phyloP scores from a whole-genome alignment of 2,888 invertebrate species.

The Leptinotarsa haldemani region DNA sequence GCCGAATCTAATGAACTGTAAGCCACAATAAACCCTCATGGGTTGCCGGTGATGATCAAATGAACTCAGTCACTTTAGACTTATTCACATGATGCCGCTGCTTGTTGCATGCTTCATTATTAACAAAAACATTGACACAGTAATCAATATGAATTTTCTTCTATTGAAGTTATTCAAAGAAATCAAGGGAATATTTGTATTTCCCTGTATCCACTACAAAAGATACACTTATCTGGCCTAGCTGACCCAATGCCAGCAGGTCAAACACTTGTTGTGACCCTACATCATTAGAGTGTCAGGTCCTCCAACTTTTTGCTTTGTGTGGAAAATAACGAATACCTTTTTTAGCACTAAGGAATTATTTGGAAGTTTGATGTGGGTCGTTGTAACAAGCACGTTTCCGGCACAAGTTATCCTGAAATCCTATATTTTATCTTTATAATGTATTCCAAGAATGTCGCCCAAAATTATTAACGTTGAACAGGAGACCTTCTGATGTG shows the following conservation, averaged over 20 bases:
- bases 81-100: too few species aligned
- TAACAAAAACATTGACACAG: too few species aligned
- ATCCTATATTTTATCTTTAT: conserved; percentile 35
- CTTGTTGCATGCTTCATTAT: too few species aligned
- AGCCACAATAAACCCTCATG: too few species aligned
- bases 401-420: conserved; percentile 41
- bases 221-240: conserved; percentile 1
- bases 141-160: too few species aligned
- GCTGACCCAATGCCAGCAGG: conserved; percentile 6
- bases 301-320: conserved; percentile 40
- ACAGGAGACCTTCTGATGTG: neutral
- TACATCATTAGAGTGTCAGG: conserved; percentile 35
- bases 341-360: conserved; percentile 40
- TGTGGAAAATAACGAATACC: conserved; percentile 40
- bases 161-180: too few species aligned
- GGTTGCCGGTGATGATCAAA: too few species aligned
- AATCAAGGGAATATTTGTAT: too few species aligned
- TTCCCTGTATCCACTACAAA: neutral
- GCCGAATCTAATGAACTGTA: too few species aligned
- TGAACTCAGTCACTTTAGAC: too few species aligned
- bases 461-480: conserved; percentile 25
- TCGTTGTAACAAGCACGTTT: conserved; percentile 40
- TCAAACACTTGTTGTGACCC: conserved; percentile 36
- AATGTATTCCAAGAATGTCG: conserved; percentile 30
- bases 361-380: conserved; percentile 46